These are phyloP conservation scores for Pandemis cinnamomeana DNA, from an alignment of 2,888 invertebrate genomes.

Conservation along the genomic window DNA sequence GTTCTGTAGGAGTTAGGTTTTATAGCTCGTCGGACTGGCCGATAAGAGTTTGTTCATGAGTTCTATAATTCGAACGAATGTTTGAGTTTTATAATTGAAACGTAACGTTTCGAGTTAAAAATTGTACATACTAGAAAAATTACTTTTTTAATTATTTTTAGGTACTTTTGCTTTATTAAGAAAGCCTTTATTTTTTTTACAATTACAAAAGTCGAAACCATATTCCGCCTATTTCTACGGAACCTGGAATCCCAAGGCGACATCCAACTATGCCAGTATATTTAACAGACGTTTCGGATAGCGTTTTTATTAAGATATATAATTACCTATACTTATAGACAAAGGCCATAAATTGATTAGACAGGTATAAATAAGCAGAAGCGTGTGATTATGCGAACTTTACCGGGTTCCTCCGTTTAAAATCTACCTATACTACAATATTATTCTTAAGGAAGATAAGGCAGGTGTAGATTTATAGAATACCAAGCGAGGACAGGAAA, in stretches of 20 bases:
- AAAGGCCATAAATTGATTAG: constrained; percentile 28
- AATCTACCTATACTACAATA: not conserved
- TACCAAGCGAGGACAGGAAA: no score
- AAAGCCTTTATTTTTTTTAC: not conserved
- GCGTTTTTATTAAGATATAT: constrained; percentile 7
- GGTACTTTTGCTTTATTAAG: no score
- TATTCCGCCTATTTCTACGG: not conserved
- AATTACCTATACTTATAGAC: constrained; percentile 14
- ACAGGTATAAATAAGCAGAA: constrained; percentile 23
- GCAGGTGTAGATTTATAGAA: no score
- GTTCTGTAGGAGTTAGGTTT: no score
- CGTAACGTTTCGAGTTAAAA: no score
- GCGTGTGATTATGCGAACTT: constrained; percentile 16
- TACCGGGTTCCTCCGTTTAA: not conserved
- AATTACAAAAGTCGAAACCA: not conserved
- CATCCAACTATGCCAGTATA: not conserved
- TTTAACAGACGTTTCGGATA: constrained; percentile 1
- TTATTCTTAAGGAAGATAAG: not conserved
- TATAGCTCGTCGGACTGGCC: no score
- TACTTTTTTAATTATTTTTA: no score
- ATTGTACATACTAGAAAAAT: no score
- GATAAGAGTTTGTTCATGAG: no score
- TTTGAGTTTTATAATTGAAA: no score
- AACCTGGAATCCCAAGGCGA: constrained; percentile 14
- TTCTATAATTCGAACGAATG: no score